Conservation (phyloP, 2,888 invertebrate genomes). For the Dione vanillae region DNA sequence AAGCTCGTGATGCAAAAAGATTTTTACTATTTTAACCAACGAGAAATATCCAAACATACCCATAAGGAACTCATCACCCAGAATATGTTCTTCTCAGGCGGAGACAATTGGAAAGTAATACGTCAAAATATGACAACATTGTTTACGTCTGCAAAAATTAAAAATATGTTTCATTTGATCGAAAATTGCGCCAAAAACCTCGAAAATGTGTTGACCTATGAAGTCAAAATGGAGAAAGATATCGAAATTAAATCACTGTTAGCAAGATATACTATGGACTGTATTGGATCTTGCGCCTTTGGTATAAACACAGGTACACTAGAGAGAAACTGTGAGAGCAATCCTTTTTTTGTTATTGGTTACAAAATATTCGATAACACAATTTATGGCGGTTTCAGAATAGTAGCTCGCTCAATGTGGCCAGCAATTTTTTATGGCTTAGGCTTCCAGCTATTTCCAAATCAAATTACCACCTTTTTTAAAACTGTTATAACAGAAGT, state of each 20-base stretch:
- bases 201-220: constrained; percentile 55
- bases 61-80: constrained; percentile 57
- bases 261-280: constrained; percentile 63
- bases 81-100: constrained; percentile 61
- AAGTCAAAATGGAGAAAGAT: constrained; percentile 39
- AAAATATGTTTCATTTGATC: constrained; percentile 67
- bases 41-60: constrained; percentile 59
- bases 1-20: constrained; percentile 65
- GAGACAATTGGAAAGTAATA: constrained; percentile 67
- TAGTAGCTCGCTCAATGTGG: constrained; percentile 21
- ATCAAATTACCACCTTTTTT: constrained; percentile 14
- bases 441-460: constrained; percentile 3
- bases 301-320: constrained; percentile 61
- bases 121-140: constrained; percentile 63
- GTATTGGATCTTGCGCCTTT: constrained; percentile 61
- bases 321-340: constrained; percentile 49
- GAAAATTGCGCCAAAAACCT: constrained; percentile 56
- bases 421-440: constrained; percentile 12
- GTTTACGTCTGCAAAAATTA: constrained; percentile 68
- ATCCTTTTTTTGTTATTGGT: constrained; percentile 56
- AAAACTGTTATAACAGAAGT: constrained; percentile 15
- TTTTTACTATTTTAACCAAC: constrained; percentile 67
- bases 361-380: constrained; percentile 32
- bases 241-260: constrained; percentile 55
- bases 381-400: constrained; percentile 18